Conservation (phyloP, 1,140 invertebrate species). For the Coboldia fuscipes region DNA sequence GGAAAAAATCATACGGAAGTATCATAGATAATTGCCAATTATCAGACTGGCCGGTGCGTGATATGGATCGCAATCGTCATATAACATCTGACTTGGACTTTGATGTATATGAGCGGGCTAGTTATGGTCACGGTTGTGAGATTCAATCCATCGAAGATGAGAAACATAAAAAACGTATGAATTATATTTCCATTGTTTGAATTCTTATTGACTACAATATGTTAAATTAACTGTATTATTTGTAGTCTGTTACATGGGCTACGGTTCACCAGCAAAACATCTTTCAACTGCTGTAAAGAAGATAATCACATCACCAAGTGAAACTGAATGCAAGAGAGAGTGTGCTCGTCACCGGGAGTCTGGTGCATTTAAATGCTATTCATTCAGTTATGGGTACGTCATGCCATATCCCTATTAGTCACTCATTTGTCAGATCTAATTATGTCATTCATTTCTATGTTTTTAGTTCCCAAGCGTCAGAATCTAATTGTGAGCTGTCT, state of each 20-base stretch:
- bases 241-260: constrained; percentile 49
- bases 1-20: constrained; percentile 32
- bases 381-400: constrained; percentile 42
- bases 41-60: constrained; percentile 41
- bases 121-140: constrained; percentile 56
- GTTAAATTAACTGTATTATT: too few relatives aligned
- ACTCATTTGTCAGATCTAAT: neutral
- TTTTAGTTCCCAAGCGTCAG: constrained; percentile 10
- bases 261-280: constrained; percentile 42
- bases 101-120: constrained; percentile 54
- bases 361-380: constrained; percentile 40
- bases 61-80: constrained; percentile 32
- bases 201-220: too few relatives aligned
- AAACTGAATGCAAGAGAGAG: constrained; percentile 42
- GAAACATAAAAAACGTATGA: constrained; percentile 24
- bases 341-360: constrained; percentile 34
- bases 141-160: constrained; percentile 26
- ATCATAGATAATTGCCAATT: constrained; percentile 45
- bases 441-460: neutral
- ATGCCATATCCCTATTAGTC: neutral
- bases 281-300: constrained; percentile 37
- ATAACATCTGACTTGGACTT: constrained; percentile 35
- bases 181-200: too few relatives aligned
- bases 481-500: constrained; percentile 36
- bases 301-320: constrained; percentile 31